Evolutionary conservation across 2,797 vertebrate species (phyloP).

Genomic region (Eurystomus glaucurus): DNA sequence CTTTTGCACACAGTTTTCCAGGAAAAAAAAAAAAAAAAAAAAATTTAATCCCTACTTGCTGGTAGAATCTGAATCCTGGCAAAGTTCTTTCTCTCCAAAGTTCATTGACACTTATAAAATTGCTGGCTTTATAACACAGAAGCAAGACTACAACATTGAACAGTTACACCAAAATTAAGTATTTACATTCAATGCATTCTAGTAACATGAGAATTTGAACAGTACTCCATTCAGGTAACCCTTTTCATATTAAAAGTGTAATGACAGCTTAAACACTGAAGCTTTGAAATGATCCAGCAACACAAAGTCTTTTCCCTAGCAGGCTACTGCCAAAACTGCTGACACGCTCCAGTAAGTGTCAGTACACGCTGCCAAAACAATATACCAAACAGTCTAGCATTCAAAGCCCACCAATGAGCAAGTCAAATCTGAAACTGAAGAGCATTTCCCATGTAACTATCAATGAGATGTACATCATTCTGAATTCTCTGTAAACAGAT

Average conservation of each 20-base stretch:
- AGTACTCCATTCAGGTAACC: neutral
- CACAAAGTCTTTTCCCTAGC: neutral
- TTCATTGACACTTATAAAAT: neutral
- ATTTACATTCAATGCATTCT: neutral
- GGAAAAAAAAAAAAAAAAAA: neutral
- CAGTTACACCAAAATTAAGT: neutral
- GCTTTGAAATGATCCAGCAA: slow-evolving; percentile 13
- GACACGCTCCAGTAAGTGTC: slow-evolving; percentile 7
- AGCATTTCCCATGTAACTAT: neutral
- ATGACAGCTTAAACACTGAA: neutral
- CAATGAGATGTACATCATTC: neutral
- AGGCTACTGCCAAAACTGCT: slow-evolving; percentile 17
- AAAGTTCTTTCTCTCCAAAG: neutral
- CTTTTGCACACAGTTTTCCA: neutral
- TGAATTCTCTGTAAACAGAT: neutral
- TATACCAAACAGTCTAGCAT: neutral
- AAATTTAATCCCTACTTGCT: neutral
- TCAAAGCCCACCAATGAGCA: neutral
- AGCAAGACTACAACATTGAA: neutral
- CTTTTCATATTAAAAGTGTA: neutral
- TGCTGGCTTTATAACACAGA: neutral
- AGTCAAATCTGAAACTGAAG: neutral
- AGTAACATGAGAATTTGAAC: neutral
- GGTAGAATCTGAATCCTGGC: neutral
- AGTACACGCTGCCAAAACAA: slow-evolving; percentile 45